phyloP scores from a whole-genome alignment of 2,113 vertebrate genomes.

The Pontoporia blainvillei region DNA sequence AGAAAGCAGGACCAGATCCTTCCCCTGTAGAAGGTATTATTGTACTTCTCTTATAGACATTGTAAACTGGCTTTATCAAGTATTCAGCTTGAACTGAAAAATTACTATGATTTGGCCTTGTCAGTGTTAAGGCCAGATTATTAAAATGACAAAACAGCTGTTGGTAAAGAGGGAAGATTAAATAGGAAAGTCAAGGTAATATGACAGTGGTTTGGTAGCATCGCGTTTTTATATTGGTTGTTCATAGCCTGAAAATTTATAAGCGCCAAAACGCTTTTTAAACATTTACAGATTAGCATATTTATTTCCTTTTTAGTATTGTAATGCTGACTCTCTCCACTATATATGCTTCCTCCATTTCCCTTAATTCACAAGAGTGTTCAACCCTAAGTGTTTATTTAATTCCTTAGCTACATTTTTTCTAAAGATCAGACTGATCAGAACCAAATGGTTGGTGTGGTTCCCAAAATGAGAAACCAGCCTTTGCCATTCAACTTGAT shows the following conservation, averaged over 20 bases:
- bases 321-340: not conserved
- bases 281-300: not conserved
- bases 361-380: not conserved
- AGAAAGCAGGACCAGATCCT: slow-evolving; percentile 96
- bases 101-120: not conserved
- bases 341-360: not conserved
- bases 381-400: not conserved
- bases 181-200: not conserved
- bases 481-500: not conserved
- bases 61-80: not conserved
- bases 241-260: not conserved
- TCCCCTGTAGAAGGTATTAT: slow-evolving; percentile 87
- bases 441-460: not conserved
- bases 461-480: not conserved
- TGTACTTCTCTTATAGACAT: not conserved
- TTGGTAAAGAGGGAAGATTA: not conserved
- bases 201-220: not conserved
- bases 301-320: slow-evolving; percentile 7
- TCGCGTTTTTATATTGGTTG: slow-evolving; percentile 6
- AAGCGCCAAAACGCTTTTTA: not conserved
- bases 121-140: not conserved
- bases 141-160: not conserved
- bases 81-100: slow-evolving; percentile 19
- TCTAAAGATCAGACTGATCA: not conserved
- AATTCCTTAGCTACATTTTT: slow-evolving; percentile 23